phyloP scores from a whole-genome alignment of 2,113 vertebrate species.

The Osmerus eperlanus region DNA sequence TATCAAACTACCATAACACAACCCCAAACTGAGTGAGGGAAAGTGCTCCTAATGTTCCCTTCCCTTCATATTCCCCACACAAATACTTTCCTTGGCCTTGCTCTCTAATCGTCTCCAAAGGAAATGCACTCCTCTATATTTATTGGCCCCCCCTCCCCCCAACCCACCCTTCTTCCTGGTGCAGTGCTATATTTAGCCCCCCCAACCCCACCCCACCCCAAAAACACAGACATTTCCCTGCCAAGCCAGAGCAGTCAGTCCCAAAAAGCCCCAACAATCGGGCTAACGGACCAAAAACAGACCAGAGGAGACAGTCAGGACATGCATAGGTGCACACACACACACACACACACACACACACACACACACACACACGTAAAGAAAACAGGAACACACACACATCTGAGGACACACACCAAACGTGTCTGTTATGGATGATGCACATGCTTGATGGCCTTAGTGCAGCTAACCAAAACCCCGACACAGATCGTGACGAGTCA shows the following conservation, averaged over 20 bases:
- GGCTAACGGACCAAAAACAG: conserved; percentile 13
- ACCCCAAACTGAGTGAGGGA: neutral
- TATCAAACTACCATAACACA: neutral
- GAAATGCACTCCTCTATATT: conserved; percentile 51
- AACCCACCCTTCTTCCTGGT: conserved; percentile 53
- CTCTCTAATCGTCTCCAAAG: conserved; percentile 59
- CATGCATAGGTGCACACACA: conserved; percentile 21
- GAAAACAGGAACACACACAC: conserved; percentile 1
- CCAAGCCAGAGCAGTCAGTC: conserved; percentile 40
- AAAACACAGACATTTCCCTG: conserved; percentile 47
- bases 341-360: conserved; percentile 36
- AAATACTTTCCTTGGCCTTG: conserved; percentile 32
- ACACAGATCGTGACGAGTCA: neutral
- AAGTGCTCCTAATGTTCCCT: neutral
- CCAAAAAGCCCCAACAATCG: conserved; percentile 35
- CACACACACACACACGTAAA: conserved; percentile 16
- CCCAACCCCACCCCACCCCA: conserved; percentile 5
- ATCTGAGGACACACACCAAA: neutral
- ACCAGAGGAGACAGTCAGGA: conserved; percentile 28
- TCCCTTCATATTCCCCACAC: neutral
- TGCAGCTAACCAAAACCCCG: neutral
- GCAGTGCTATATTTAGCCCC: conserved; percentile 64
- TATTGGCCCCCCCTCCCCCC: conserved; percentile 38
- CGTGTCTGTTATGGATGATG: too few species aligned
- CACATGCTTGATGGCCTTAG: conserved; percentile 42